These are phyloP conservation scores for Porites lutea DNA, from an alignment of 64 coral and sea anemone species.

Conservation along the genomic window DNA sequence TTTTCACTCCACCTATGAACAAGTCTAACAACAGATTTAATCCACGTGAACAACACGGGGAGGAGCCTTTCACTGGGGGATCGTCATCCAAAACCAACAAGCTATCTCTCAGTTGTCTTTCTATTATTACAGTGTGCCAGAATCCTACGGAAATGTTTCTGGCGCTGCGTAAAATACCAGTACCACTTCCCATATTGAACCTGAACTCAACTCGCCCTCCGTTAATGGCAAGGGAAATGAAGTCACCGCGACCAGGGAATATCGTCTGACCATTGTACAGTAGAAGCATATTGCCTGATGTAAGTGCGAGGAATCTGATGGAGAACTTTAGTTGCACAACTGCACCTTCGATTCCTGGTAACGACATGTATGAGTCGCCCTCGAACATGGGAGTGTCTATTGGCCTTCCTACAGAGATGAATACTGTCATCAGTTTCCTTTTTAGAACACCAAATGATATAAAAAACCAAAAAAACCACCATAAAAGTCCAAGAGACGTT, in stretches of 20 bases:
- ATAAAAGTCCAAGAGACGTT: no score
- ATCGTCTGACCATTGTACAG: conserved; percentile 90
- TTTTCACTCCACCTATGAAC: no score
- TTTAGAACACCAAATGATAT: no score
- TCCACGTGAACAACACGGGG: conserved; percentile 78
- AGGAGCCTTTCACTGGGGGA: conserved; percentile 74
- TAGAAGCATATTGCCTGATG: conserved; percentile 64
- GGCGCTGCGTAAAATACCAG: conserved; percentile 60
- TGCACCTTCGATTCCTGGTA: conserved; percentile 84
- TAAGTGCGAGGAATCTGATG: conserved; percentile 70
- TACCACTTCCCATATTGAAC: conserved; percentile 78
- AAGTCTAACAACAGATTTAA: no score
- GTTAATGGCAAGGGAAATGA: conserved; percentile 72
- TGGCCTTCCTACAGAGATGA: conserved; percentile 36
- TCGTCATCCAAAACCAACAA: no score
- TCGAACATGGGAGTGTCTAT: conserved; percentile 91
- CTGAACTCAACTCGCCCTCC: conserved; percentile 65
- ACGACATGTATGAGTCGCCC: no score
- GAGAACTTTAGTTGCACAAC: conserved; percentile 71
- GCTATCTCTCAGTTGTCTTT: no score
- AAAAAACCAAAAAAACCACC: no score
- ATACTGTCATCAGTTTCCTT: not conserved
- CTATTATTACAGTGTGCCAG: conserved; percentile 82
- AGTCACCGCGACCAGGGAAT: conserved; percentile 75
- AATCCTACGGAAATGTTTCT: conserved; percentile 72